A percentile compares a stretch with the other conserved stretches of the same genome.
Conservation (phyloP, 2,113 vertebrate genomes). For the Tupaia tana region DNA sequence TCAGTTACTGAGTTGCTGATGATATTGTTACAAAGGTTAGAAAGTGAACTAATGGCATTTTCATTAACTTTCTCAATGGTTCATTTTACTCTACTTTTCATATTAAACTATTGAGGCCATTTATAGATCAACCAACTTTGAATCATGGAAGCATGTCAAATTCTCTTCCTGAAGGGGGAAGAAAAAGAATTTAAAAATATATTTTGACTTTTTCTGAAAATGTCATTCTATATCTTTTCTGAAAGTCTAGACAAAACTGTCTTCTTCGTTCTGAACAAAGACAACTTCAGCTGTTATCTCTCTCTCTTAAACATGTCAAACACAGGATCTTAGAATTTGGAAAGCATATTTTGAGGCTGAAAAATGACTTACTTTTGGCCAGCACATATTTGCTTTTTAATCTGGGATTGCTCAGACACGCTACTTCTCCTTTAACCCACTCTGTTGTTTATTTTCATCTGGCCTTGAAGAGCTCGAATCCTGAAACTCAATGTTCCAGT, state of each 20-base stretch:
- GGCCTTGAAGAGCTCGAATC: background rate
- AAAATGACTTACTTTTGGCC: conserved; percentile 63
- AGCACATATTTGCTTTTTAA: conserved; percentile 55
- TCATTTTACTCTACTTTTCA: conserved; percentile 56
- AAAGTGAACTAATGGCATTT: conserved; percentile 34
- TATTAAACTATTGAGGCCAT: conserved; percentile 55
- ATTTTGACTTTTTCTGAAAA: conserved; percentile 81
- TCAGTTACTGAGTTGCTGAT: background rate
- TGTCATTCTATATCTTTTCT: conserved; percentile 77
- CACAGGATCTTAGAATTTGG: conserved; percentile 61
- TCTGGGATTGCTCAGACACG: conserved; percentile 15
- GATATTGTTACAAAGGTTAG: background rate
- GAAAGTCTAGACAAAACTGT: conserved; percentile 78
- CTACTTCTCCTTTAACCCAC: background rate
- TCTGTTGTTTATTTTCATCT: conserved; percentile 55
- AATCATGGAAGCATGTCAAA: conserved; percentile 69
- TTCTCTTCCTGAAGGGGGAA: conserved; percentile 51
- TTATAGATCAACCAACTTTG: conserved; percentile 69
- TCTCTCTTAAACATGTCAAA: conserved; percentile 74
- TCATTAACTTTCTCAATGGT: conserved; percentile 61
- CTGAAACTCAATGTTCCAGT: conserved; percentile 41
- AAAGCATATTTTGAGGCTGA: conserved; percentile 61
- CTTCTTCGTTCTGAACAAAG: conserved; percentile 75
- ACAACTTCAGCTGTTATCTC: conserved; percentile 65
- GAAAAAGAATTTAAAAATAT: conserved; percentile 71